A percentile compares a stretch with the other conserved stretches of the same genome.
Evolutionary conservation across 2,888 invertebrate genomes (phyloP).

Genomic region (Scaptomyza cyrtandrae): DNA sequence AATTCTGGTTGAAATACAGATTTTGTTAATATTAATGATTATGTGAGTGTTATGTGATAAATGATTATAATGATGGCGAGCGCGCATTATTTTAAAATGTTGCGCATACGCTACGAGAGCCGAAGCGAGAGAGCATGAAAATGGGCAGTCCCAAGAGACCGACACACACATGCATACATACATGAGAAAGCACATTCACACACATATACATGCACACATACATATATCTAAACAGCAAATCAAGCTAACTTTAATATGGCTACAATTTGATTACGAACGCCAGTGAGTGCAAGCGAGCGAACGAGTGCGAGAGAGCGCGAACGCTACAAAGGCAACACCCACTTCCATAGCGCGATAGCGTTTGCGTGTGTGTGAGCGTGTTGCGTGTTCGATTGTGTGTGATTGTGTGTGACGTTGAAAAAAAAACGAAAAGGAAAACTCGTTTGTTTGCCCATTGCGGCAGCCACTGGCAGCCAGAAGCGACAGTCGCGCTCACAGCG

Average conservation of each 20-base stretch:
- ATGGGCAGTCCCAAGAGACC: constrained; percentile 80
- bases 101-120: constrained; percentile 69
- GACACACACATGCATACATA: constrained; percentile 22
- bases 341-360: constrained; percentile 61
- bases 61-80: constrained; percentile 56
- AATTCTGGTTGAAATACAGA: constrained; percentile 44
- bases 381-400: constrained; percentile 2
- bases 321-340: constrained; percentile 69
- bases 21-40: constrained; percentile 54
- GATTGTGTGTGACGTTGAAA: constrained; percentile 19
- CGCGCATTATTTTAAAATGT: constrained; percentile 45
- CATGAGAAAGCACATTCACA: constrained; percentile 13
- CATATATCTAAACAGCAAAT: constrained; percentile 76
- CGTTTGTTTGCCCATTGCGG: constrained; percentile 71
- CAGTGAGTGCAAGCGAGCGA: constrained; percentile 33
- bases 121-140: constrained; percentile 50
- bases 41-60: constrained; percentile 39
- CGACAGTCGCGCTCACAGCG: constrained; percentile 67
- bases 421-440: constrained; percentile 47
- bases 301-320: constrained; percentile 20
- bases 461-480: constrained; percentile 52
- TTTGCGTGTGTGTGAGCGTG: constrained; percentile 4
- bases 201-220: constrained; percentile 19
- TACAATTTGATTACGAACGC: constrained; percentile 64
- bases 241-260: constrained; percentile 80